phyloP scores from a whole-genome alignment of 2,888 invertebrate species.

The Campopleginae sp. region DNA sequence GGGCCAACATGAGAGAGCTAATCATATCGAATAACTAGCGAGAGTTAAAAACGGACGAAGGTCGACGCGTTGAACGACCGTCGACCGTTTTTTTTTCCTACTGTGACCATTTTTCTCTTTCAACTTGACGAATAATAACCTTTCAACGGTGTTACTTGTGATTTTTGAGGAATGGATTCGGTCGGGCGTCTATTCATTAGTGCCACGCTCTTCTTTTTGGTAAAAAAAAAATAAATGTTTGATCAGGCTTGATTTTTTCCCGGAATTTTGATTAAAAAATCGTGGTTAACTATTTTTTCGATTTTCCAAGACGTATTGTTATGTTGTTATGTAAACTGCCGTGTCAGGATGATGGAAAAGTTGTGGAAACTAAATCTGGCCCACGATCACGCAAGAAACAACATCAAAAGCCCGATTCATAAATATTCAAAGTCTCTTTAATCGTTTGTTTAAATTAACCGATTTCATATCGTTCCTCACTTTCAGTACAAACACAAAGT shows the following conservation, averaged over 20 bases:
- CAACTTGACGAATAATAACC: background rate
- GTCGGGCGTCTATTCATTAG: background rate
- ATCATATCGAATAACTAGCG: slow-evolving; percentile 70
- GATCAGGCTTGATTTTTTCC: background rate
- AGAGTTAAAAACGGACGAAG: slow-evolving; percentile 78
- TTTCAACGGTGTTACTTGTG: background rate
- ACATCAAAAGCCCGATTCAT: background rate
- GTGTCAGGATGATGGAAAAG: background rate
- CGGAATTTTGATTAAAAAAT: background rate
- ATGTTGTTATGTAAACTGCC: background rate
- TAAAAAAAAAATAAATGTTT: background rate
- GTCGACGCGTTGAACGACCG: slow-evolving; percentile 56
- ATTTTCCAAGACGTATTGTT: background rate
- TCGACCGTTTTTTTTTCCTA: slow-evolving; percentile 13
- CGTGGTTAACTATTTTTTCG: background rate
- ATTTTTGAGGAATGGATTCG: background rate
- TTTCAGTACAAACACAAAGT: background rate
- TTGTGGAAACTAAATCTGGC: background rate
- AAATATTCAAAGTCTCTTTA: background rate
- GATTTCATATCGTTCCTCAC: background rate
- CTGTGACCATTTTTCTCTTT: slow-evolving; percentile 41
- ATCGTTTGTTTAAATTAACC: background rate
- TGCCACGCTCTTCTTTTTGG: background rate
- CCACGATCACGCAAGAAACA: background rate
- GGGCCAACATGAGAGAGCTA: slow-evolving; percentile 64